These are phyloP conservation scores for Protomyctophum bolini DNA, from an alignment of 2,113 vertebrate genomes.

Conservation along the genomic window DNA sequence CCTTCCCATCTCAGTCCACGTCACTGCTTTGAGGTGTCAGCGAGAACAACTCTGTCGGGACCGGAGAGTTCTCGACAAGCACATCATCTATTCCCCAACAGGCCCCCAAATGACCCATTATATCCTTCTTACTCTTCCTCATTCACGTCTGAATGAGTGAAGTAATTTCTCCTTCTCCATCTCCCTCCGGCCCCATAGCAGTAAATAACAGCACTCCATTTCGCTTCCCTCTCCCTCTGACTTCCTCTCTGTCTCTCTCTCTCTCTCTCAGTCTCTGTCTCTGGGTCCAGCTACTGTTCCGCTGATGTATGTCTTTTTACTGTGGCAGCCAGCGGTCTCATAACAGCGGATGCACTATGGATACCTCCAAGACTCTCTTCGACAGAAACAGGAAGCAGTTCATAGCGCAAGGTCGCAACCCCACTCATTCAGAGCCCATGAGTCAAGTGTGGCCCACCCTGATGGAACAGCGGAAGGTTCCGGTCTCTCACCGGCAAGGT, in stretches of 20 bases:
- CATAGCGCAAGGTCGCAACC: constrained; percentile 66
- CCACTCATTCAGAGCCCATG: constrained; percentile 67
- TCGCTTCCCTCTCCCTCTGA: constrained; percentile 19
- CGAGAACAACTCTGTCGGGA: constrained; percentile 2
- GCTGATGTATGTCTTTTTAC: constrained; percentile 64
- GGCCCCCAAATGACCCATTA: background rate
- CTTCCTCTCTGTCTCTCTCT: constrained; percentile 4
- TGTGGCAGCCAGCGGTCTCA: constrained; percentile 33
- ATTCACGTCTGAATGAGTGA: constrained; percentile 77
- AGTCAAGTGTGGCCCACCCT: constrained; percentile 78
- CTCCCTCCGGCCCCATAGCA: constrained; percentile 35
- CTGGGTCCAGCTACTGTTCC: constrained; percentile 58
- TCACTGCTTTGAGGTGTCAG: background rate
- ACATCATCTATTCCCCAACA: background rate
- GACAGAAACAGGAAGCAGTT: constrained; percentile 79
- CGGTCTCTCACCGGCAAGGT: constrained; percentile 75
- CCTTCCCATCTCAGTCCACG: background rate
- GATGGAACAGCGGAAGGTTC: constrained; percentile 76
- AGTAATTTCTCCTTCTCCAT: constrained; percentile 19
- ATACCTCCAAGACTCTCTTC: constrained; percentile 52
- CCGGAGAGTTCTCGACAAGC: background rate
- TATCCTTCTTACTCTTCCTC: constrained; percentile 50
- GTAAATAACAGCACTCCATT: constrained; percentile 59
- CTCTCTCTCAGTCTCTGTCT: constrained; percentile 6
- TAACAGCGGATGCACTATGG: constrained; percentile 53